Evolutionary conservation across 2,797 vertebrate genomes (phyloP).

Genomic region (Hippopotamyrus pictus): DNA sequence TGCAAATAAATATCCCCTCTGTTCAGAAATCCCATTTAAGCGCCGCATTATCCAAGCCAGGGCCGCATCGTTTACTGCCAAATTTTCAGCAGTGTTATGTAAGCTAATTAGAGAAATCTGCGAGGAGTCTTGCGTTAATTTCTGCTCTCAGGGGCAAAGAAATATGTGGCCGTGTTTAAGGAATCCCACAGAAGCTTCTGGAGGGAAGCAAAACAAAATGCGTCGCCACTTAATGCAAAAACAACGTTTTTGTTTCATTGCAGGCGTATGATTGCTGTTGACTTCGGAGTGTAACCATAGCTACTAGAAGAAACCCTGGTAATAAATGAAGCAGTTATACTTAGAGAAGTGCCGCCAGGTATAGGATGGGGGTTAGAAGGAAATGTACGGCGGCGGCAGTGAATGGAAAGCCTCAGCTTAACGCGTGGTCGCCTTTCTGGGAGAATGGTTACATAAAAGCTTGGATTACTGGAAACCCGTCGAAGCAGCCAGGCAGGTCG

Average conservation of each 20-base stretch:
- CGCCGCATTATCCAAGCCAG: slow-evolving; percentile 14
- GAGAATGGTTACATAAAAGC: slow-evolving; percentile 3
- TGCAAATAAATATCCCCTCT: slow-evolving; percentile 39
- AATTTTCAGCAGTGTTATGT: slow-evolving; percentile 27
- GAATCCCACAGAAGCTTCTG: neutral
- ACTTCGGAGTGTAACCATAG: neutral
- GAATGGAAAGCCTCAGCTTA: neutral
- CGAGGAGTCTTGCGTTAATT: slow-evolving; percentile 19
- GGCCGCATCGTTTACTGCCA: slow-evolving; percentile 20
- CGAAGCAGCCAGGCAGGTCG: slow-evolving; percentile 65
- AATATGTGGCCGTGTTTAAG: neutral
- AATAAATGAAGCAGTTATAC: neutral
- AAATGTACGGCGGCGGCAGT: neutral
- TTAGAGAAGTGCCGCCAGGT: neutral
- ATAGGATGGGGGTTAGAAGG: neutral
- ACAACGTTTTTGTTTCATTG: neutral
- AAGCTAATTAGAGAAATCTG: slow-evolving; percentile 25
- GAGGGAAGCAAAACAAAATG: neutral
- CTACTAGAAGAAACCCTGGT: neutral
- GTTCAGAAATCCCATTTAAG: slow-evolving; percentile 40
- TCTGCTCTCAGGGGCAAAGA: neutral
- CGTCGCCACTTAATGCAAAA: neutral
- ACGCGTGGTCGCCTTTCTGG: neutral
- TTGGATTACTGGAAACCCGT: slow-evolving; percentile 52
- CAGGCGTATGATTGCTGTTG: neutral